Evolutionary conservation across 1,140 invertebrate species (phyloP).

Genomic region (Drosophila prosaltans): DNA sequence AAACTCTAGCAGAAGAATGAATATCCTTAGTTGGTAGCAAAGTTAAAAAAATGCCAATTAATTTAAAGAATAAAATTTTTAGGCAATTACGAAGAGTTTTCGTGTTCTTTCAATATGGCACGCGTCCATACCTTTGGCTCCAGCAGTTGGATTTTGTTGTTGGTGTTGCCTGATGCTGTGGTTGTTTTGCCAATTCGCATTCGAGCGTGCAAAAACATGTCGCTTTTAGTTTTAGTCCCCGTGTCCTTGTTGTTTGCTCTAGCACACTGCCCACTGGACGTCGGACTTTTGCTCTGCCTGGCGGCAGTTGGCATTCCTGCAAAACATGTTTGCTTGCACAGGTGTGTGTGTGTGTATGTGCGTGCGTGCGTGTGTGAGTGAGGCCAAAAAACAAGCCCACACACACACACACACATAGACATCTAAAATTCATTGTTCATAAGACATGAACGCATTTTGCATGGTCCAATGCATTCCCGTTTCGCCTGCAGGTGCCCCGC

Average conservation of each 20-base stretch:
- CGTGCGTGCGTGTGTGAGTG: constrained; percentile 59
- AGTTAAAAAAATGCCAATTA: too few species aligned
- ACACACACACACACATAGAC: constrained; percentile 29
- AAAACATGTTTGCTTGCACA: constrained; percentile 71
- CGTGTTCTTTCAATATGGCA: neutral
- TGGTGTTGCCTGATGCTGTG: constrained; percentile 35
- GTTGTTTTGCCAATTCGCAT: constrained; percentile 64
- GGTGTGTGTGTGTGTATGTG: constrained; percentile 47
- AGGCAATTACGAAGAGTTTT: too few species aligned
- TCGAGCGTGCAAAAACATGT: constrained; percentile 72
- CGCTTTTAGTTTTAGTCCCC: constrained; percentile 75
- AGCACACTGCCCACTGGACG: constrained; percentile 39
- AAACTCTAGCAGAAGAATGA: too few species aligned
- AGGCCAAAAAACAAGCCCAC: constrained; percentile 28
- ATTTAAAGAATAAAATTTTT: too few species aligned
- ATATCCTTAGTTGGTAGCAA: too few species aligned
- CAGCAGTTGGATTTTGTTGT: constrained; percentile 34
- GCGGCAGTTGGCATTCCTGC: constrained; percentile 61
- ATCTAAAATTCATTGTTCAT: constrained; percentile 79
- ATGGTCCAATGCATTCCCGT: constrained; percentile 69
- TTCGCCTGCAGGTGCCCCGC: constrained; percentile 61
- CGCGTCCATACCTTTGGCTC: constrained; percentile 19
- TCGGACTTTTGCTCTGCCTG: constrained; percentile 41
- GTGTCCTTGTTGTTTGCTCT: constrained; percentile 72
- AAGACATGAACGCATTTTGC: constrained; percentile 76